Base-by-base conservation (phyloP, 2,888 invertebrate species). In the Mythimna albipuncta region DNA sequence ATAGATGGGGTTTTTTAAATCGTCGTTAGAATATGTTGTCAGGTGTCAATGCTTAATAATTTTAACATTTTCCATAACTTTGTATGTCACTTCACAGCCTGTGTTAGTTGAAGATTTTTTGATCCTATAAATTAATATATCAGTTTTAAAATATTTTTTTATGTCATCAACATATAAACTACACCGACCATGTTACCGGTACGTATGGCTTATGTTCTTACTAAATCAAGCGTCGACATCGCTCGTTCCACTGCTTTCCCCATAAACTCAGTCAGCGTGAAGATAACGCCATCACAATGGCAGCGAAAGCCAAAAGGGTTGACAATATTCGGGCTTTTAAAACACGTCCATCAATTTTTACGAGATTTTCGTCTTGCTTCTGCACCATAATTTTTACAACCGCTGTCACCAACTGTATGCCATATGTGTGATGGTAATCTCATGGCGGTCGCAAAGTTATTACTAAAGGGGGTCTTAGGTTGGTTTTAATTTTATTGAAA, bases 371-470 rank as follows among this genome's bases (percentile, higher is more conserved):
- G 75, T 77, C 75, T 85, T 79, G 78, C 77, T 85, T 81, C 77
- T 75, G 72, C 70, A 50, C 72, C 83, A 89, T 89, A 89, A 90
- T 87, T 90, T 91, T 92, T 88, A 91, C 89, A 90, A 89, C 89
- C 88, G 81, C 81, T 89, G 87, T 76, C 74, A 81, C 90, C 92
- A 92, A 92, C 91, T 91, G 92, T 89, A 85, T 76, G 76, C 94
- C 94, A 93, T 93, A 93, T 93, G 93, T 85, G 91, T 89, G 93
- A 93, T 94, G 80, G 91, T 91, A 89, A 93, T 92, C 92, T 88
- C 89, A 88, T 87, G 84, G 88, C 86, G 86, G 84, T 84, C 82
- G 85, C 78, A 86, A 90, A 92, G 93, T 93, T 91, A 93, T 91
- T 88, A 85, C 89, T 84, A 61, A 38, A 59, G 32, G 78, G 79